Base-by-base conservation (phyloP, 1,140 invertebrate genomes). In the Trachelipus rathkii region DNA sequence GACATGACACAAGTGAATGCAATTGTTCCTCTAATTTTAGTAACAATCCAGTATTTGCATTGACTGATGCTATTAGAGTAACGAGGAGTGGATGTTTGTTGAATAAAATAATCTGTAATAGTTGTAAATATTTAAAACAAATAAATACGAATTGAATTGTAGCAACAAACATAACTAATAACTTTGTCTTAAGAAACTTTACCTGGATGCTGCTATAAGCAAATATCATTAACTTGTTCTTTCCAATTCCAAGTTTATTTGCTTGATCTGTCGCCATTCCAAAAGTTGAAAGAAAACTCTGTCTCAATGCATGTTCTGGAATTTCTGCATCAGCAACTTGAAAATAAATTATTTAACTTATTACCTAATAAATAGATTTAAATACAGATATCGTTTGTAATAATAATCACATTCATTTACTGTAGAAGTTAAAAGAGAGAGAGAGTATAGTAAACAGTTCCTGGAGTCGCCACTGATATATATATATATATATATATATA, bases 261-360 rank as follows among this genome's bases (percentile, higher is more conserved):
- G 50, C 50, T 60, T 60, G 50, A 19, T 60, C 50, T 60, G 50
- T 60, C 11, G 50, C 50, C 50, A 60, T 60, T 13, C 50, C 50
- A 8, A 60, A 60, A 2, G 50, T 13, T 4, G 50, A 60, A 60
- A 60, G 50, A 60, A 60, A 60, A 8, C 8, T 60, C 11, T 13
- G 50, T 60, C 50, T 60, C 50, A 60, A 60, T 15, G 50, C 50
- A 60, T 15, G 50, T 15, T 60, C 50, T 13, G 50, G 50, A 60
- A 19, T 60, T 60, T 60, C 50, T 60, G 11, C 50, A 60, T 60
- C 50, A 60, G 50, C 50, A 60, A 60, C 50, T 60, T 15, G 19
- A 60, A 60, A 60, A 19, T 1, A 19, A 50, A n/a, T n/a, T n/a
- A 6, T 33, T 33, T 3, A 33, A 33, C 6, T 33, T 33, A 6